These are phyloP conservation scores for Halesus radiatus DNA, from an alignment of 1,140 invertebrate genomes.

Conservation along the genomic window DNA sequence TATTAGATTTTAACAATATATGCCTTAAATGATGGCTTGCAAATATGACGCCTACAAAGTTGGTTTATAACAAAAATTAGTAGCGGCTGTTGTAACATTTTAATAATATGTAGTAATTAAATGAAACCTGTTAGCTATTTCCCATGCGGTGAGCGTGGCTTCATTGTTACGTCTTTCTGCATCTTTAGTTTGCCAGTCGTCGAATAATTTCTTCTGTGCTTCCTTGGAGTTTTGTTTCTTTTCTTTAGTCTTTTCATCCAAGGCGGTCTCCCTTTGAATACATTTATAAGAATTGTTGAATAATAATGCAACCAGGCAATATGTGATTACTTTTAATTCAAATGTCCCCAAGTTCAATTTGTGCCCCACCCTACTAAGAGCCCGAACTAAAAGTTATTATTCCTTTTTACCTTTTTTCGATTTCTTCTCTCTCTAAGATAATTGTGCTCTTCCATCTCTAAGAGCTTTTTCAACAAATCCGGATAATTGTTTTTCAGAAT, in stretches of 20 bases:
- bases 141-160: constrained; percentile 62
- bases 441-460: constrained; percentile 50
- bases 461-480: constrained; percentile 40
- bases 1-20: too few species aligned
- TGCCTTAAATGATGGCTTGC: too few species aligned
- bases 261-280: not conserved
- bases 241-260: constrained; percentile 28
- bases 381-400: too few species aligned
- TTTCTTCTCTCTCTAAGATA: constrained; percentile 19
- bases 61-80: not conserved
- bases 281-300: too few species aligned
- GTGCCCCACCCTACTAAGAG: too few species aligned
- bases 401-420: constrained; percentile 2
- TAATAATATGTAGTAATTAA: not conserved
- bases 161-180: constrained; percentile 59
- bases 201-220: constrained; percentile 57
- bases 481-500: constrained; percentile 3
- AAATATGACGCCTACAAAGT: too few species aligned
- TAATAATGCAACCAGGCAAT: too few species aligned
- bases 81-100: not conserved
- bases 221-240: constrained; percentile 56
- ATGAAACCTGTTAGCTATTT: constrained; percentile 64
- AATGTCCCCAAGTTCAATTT: too few species aligned
- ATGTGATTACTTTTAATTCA: too few species aligned
- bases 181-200: constrained; percentile 60